Conservation (phyloP, 2,797 vertebrate genomes). For the Tinamus major region DNA sequence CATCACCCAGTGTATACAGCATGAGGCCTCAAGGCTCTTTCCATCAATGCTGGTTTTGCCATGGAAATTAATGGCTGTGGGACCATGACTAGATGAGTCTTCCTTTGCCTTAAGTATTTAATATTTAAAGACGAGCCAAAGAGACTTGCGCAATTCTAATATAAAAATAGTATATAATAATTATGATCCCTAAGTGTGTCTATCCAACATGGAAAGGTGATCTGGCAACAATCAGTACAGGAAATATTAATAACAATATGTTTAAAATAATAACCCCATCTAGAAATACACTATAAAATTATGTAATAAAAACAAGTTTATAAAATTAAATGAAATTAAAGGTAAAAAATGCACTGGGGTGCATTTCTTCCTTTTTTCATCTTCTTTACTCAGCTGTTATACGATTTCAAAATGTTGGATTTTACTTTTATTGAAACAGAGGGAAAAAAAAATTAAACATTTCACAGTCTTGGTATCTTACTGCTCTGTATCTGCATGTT, state of each 20-base stretch:
- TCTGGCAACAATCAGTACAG: not conserved
- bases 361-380: not conserved
- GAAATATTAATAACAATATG: not conserved
- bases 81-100: not conserved
- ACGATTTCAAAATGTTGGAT: not conserved
- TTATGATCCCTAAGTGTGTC: not conserved
- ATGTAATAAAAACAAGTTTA: not conserved
- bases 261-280: not conserved
- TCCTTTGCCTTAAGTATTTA: constrained; percentile 17
- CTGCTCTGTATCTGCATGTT: not conserved
- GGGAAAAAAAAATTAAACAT: not conserved
- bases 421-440: not conserved
- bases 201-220: not conserved
- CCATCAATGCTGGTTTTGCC: not conserved
- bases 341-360: not conserved
- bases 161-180: constrained; percentile 36
- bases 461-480: not conserved
- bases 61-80: constrained; percentile 22
- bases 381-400: not conserved
- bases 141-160: constrained; percentile 11
- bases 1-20: not conserved
- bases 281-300: not conserved
- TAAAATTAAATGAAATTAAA: not conserved
- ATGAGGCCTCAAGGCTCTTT: not conserved
- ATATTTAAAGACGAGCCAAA: constrained; percentile 40